Base-by-base conservation (phyloP, 2,113 vertebrate species). In the Semnornis frantzii region DNA sequence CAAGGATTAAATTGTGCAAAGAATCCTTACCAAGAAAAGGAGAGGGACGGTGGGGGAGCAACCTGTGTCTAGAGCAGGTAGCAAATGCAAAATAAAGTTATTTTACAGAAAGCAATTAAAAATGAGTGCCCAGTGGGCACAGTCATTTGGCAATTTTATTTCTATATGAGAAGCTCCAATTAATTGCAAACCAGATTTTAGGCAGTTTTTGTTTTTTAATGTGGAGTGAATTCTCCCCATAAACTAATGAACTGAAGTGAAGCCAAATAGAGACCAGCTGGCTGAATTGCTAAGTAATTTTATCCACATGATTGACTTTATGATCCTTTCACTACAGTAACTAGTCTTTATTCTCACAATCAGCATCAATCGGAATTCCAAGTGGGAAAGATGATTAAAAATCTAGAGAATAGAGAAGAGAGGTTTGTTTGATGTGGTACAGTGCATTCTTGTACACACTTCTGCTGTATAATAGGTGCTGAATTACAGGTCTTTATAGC, bases 241-340 rank as follows among this genome's bases (percentile, higher is more conserved):
- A 98, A 98, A 97, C 97, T 98, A 98, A 98, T 98, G 97, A 98
- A 98, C 97, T 96, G 94, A 96, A 97, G 97, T 97, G 96, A 95
- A 97, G 96, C 97, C 97, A 98, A 98, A 98, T 98, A 97, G 97
- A 98, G 97, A 98, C 98, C 97, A 98, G 97, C 98, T 99, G 98
- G 98, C 98, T 98, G 97, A 98, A 98, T 98, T 98, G 98, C 98
- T 97, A 97, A 97, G 98, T 99, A 99, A 99, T 98, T 99, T 98
- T 97, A 98, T 98, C 98, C 98, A 98, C 98, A 98, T 99, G 99
- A 99, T 99, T 99, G 98, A 98, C 98, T 99, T 99, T 98, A 98
- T 98, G 98, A 98, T 98, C 97, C 97, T 98, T 98, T 98, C 97
- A 97, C 98, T 98, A 97, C 98, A 97, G 98, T 98, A 98, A 99